These are phyloP conservation scores for Thecocarcelia acutangulata DNA, from an alignment of 2,888 invertebrate species.

Conservation along the genomic window DNA sequence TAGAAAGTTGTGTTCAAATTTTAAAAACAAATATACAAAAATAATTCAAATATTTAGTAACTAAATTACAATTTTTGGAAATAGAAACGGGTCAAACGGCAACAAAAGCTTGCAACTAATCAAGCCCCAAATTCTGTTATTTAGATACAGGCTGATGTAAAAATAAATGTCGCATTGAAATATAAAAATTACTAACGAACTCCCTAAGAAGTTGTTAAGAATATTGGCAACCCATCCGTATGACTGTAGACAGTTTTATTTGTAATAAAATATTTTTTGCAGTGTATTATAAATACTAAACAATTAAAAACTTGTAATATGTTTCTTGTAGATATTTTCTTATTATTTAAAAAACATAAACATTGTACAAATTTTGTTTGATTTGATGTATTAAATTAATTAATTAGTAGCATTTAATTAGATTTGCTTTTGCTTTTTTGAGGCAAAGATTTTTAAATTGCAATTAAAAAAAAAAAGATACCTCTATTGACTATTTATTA, in stretches of 20 bases:
- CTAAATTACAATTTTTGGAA: conserved; percentile 45
- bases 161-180: conserved; percentile 22
- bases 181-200: not conserved
- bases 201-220: conserved; percentile 19
- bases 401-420: conserved; percentile 30
- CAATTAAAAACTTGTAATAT: conserved; percentile 7
- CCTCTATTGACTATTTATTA: not conserved
- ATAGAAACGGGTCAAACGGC: conserved; percentile 2
- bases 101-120: not conserved
- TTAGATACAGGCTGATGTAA: conserved; percentile 74
- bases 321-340: conserved; percentile 49
- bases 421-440: conserved; percentile 54
- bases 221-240: conserved; percentile 5
- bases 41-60: conserved; percentile 27
- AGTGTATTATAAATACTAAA: conserved; percentile 53
- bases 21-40: conserved; percentile 9
- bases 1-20: conserved; percentile 58
- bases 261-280: conserved; percentile 23
- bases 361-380: conserved; percentile 58
- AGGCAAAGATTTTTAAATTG: conserved; percentile 44
- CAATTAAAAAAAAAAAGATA: conserved; percentile 30
- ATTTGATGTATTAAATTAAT: conserved; percentile 31
- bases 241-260: conserved; percentile 9
- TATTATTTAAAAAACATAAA: not conserved
- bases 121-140: conserved; percentile 37